Conservation (phyloP, 2,113 vertebrate genomes). For the Ciconia stormi region DNA sequence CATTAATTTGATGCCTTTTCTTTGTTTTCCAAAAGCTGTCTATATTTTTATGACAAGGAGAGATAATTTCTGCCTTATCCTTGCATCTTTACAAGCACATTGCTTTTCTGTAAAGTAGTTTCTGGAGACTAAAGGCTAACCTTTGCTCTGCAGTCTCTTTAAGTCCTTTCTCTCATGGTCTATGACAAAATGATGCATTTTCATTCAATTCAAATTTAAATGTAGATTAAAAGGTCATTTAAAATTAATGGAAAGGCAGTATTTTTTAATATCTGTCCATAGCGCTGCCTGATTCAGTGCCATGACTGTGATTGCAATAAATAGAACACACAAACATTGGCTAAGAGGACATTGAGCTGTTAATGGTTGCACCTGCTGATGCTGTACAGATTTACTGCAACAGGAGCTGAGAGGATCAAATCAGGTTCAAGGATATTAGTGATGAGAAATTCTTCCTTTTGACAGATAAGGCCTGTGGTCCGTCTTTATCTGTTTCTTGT, state of each 20-base stretch:
- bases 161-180: slow-evolving; percentile 2
- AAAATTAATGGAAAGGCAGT: slow-evolving; percentile 73
- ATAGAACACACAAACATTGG: slow-evolving; percentile 61
- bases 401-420: slow-evolving; percentile 23
- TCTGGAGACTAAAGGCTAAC: slow-evolving; percentile 36
- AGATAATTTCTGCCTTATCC: slow-evolving; percentile 39
- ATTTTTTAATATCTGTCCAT: slow-evolving; percentile 72
- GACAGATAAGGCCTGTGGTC: slow-evolving; percentile 71
- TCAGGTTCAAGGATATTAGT: slow-evolving; percentile 83
- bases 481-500: slow-evolving; percentile 12
- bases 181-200: slow-evolving; percentile 66
- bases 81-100: slow-evolving; percentile 16
- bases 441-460: slow-evolving; percentile 85
- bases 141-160: not conserved
- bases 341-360: slow-evolving; percentile 53
- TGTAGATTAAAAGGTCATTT: slow-evolving; percentile 74
- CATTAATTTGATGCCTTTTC: slow-evolving; percentile 51
- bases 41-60: slow-evolving; percentile 58
- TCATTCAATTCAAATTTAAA: slow-evolving; percentile 66
- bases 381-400: slow-evolving; percentile 82
- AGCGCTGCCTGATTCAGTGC: slow-evolving; percentile 42
- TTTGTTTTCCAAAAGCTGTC: slow-evolving; percentile 59
- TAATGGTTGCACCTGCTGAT: slow-evolving; percentile 77
- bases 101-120: not conserved
- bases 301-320: slow-evolving; percentile 57